Percentiles rank a stretch among this genome's conserved stretches.
Evolutionary conservation across 2,888 invertebrate species (phyloP).

Genomic region (Desoria tigrina): DNA sequence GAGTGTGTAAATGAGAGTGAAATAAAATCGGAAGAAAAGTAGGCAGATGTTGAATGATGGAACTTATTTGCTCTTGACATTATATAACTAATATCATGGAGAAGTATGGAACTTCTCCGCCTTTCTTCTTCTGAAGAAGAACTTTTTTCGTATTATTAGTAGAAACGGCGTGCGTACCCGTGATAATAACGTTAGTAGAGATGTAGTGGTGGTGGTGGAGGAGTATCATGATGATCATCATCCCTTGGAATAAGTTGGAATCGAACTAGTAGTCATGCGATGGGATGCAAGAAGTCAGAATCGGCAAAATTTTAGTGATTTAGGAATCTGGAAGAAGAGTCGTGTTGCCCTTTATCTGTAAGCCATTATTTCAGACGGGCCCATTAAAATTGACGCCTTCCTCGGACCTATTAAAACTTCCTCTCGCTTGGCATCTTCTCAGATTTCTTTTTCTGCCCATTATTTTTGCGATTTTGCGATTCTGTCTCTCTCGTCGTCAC

Average conservation of each 20-base stretch:
- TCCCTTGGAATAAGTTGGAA: background rate
- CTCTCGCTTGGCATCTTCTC: constrained; percentile 29
- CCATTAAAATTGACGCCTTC: constrained; percentile 51
- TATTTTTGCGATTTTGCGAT: constrained; percentile 8
- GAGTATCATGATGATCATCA: background rate
- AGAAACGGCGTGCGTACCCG: too few species aligned
- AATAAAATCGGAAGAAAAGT: constrained; percentile 1
- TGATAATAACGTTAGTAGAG: too few species aligned
- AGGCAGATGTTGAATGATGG: constrained; percentile 11
- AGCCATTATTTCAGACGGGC: constrained; percentile 46
- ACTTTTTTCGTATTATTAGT: constrained; percentile 5
- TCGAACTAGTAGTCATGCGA: constrained; percentile 4
- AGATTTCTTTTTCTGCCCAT: constrained; percentile 23
- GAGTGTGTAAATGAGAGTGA: background rate
- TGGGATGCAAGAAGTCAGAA: constrained; percentile 38
- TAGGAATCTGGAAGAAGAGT: constrained; percentile 38
- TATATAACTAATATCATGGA: background rate
- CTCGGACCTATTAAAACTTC: constrained; percentile 12
- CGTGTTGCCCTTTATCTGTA: constrained; percentile 42
- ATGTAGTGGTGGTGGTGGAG: background rate
- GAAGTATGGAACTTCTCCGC: background rate
- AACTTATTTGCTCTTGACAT: background rate
- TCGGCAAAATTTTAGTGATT: constrained; percentile 44
- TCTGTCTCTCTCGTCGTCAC: constrained; percentile 20
- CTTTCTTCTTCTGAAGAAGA: background rate